A percentile compares a stretch with the other conserved stretches of the same genome.
Conservation (phyloP, 1,140 invertebrate species). For the Scaptomyza montana region DNA sequence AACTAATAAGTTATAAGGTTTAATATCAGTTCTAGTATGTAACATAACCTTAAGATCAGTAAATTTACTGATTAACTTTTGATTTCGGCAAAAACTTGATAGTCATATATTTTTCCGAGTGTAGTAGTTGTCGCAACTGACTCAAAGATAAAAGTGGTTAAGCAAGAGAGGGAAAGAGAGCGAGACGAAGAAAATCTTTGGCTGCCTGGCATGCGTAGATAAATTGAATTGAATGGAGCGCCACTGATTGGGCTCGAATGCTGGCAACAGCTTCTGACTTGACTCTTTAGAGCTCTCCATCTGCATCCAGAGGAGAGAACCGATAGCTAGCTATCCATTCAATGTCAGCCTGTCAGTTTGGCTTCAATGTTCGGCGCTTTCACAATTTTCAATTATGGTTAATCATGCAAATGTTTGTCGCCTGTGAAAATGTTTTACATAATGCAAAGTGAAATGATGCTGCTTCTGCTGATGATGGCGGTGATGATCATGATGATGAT, state of each 20-base stretch:
- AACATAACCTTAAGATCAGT: too few species aligned
- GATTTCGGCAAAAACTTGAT: too few species aligned
- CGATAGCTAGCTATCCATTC: neutral
- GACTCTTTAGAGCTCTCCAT: neutral
- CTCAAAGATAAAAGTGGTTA: constrained; percentile 1
- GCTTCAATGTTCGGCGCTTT: constrained; percentile 47
- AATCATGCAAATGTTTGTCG: constrained; percentile 81
- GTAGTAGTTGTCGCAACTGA: constrained; percentile 13
- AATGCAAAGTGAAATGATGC: constrained; percentile 76
- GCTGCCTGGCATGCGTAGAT: constrained; percentile 70
- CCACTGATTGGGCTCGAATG: constrained; percentile 56
- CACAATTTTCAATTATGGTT: constrained; percentile 79
- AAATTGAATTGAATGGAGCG: constrained; percentile 74
- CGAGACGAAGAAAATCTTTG: constrained; percentile 15
- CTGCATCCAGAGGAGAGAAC: neutral
- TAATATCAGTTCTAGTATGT: too few species aligned
- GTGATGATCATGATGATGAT: too few species aligned
- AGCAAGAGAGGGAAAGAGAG: neutral
- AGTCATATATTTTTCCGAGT: neutral
- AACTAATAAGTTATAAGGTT: too few species aligned
- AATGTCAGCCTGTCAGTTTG: constrained; percentile 33
- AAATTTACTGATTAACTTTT: too few species aligned
- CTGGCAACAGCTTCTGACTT: constrained; percentile 5
- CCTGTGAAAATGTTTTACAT: constrained; percentile 79
- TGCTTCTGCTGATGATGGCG: neutral